Conservation (phyloP, 1,140 invertebrate genomes). For the Drepana arcuata region DNA sequence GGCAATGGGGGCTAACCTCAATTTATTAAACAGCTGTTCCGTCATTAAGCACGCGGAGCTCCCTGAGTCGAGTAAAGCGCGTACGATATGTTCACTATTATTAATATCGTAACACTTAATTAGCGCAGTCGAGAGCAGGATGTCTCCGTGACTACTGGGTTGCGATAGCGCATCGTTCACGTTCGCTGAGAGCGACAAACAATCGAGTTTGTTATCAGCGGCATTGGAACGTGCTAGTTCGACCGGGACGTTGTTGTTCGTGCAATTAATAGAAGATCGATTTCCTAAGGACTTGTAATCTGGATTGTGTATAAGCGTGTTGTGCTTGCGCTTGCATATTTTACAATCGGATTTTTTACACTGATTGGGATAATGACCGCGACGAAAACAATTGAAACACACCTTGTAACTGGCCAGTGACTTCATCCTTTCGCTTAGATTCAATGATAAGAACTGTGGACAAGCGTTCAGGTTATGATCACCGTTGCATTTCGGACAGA, state of each 20-base stretch:
- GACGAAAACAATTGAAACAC: constrained; percentile 5
- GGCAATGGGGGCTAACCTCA: constrained; percentile 1
- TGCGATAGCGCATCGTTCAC: neutral
- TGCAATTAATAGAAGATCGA: too few relatives aligned
- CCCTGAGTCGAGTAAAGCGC: neutral
- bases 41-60: constrained; percentile 7
- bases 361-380: constrained; percentile 2
- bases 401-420: constrained; percentile 1
- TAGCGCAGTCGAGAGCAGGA: neutral
- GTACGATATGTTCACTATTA: neutral
- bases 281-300: neutral
- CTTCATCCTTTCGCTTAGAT: neutral
- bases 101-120: neutral
- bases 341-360: constrained; percentile 5
- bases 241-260: neutral
- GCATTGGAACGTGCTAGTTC: neutral
- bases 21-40: constrained; percentile 6
- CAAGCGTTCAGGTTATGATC: constrained; percentile 1
- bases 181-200: neutral
- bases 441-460: constrained; percentile 17
- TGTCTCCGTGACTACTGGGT: neutral
- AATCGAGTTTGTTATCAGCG: neutral
- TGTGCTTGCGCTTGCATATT: constrained; percentile 1
- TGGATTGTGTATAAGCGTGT: neutral
- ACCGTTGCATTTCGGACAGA: constrained; percentile 2